A percentile compares a stretch with the other conserved stretches of the same genome.
These are phyloP conservation scores for Alethe castanea DNA, from an alignment of 2,113 vertebrate genomes.

Conservation along the genomic window DNA sequence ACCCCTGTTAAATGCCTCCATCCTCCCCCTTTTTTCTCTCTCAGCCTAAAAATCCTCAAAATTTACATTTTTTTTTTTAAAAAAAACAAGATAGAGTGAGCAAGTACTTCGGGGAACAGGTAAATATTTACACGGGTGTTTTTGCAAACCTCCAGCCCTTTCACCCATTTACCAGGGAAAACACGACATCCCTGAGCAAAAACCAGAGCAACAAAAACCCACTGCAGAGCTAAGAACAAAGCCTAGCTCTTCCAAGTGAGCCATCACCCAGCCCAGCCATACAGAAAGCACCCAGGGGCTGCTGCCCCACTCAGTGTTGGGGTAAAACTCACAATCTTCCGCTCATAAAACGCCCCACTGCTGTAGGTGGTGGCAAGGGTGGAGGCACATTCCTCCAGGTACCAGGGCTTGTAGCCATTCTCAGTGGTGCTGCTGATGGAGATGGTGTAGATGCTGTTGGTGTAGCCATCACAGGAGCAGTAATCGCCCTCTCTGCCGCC, in stretches of 20 bases:
- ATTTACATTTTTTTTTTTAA: not conserved
- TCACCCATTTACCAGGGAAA: not conserved
- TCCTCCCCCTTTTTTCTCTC: not conserved
- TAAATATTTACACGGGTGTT: not conserved
- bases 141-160: not conserved
- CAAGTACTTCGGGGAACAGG: not conserved
- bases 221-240: not conserved
- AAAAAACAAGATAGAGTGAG: not conserved
- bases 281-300: not conserved
- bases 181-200: accelerated
- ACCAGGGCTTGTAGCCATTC: conserved; percentile 80
- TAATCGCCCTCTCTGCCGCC: conserved; percentile 86
- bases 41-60: not conserved
- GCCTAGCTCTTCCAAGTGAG: not conserved
- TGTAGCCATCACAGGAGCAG: conserved; percentile 93
- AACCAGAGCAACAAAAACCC: not conserved
- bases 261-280: not conserved
- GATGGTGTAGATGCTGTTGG: conserved; percentile 94
- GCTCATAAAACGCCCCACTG: conserved; percentile 85
- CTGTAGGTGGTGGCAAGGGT: conserved; percentile 88
- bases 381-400: conserved; percentile 89
- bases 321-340: conserved; percentile 79
- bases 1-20: not conserved
- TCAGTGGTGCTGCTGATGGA: conserved; percentile 89
- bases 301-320: accelerated